phyloP scores from a whole-genome alignment of 2,113 vertebrate species.

The Oncorhynchus kisutch region DNA sequence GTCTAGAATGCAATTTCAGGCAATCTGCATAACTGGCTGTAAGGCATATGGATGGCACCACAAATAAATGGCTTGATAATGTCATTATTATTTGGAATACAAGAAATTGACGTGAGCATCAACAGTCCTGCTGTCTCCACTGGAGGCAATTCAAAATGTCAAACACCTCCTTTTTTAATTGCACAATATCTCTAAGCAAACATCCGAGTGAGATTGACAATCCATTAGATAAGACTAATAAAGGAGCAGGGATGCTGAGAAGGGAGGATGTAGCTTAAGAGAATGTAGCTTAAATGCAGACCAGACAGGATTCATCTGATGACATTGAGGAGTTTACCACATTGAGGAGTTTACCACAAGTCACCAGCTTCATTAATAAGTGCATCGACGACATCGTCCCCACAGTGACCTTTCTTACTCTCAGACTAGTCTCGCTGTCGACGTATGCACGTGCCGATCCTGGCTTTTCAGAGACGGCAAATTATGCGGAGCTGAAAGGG shows the following conservation, averaged over 20 bases:
- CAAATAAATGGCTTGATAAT: conserved; percentile 69
- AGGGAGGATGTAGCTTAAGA: background rate
- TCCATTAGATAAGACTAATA: conserved; percentile 67
- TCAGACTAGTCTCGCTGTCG: conserved; percentile 23
- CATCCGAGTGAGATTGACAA: conserved; percentile 55
- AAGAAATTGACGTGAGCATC: conserved; percentile 66
- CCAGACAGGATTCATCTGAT: no score
- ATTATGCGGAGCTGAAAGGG: no score
- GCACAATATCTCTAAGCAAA: conserved; percentile 59
- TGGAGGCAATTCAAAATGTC: conserved; percentile 16
- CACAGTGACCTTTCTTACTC: conserved; percentile 15
- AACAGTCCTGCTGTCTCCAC: conserved; percentile 39
- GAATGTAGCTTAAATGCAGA: no score
- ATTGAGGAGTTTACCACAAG: no score
- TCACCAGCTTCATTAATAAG: no score
- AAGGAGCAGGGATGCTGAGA: conserved; percentile 16
- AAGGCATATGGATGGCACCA: conserved; percentile 58
- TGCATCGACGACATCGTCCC: no score
- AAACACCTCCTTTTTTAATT: conserved; percentile 41
- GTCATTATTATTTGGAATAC: conserved; percentile 62
- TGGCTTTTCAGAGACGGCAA: background rate
- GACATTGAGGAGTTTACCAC: no score
- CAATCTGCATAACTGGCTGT: conserved; percentile 52
- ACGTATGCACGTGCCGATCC: background rate
- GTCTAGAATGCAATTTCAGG: conserved; percentile 59